Evolutionary conservation across 2,797 vertebrate genomes (phyloP).

Genomic region (Tolypeutes matacus): DNA sequence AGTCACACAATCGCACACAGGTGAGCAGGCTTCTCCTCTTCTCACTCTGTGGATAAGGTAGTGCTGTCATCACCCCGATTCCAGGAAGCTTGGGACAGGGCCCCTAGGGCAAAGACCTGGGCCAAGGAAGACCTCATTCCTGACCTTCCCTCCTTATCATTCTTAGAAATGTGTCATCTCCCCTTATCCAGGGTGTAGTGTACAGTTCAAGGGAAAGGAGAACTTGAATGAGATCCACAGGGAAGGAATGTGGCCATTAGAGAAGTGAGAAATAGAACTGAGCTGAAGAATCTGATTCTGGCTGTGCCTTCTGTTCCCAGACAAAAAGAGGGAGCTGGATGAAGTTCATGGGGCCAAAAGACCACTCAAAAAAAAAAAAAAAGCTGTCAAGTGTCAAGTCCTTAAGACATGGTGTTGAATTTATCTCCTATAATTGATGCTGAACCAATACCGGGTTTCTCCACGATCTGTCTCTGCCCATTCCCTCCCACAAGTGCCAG

Average conservation of each 20-base stretch:
- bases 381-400: background rate
- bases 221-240: constrained; percentile 67
- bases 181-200: constrained; percentile 68
- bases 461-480: background rate
- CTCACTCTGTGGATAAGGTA: too few relatives aligned
- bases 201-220: constrained; percentile 59
- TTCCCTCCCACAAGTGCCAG: background rate
- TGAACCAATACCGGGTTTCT: background rate
- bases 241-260: constrained; percentile 60
- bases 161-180: constrained; percentile 67
- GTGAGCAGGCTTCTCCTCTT: accelerated
- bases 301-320: constrained; percentile 56
- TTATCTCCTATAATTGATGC: background rate
- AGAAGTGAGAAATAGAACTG: constrained; percentile 76
- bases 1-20: background rate
- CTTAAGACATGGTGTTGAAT: accelerated
- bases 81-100: background rate
- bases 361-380: background rate
- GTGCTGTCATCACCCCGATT: background rate
- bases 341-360: background rate
- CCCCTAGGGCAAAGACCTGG: background rate
- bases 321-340: background rate
- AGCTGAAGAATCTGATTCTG: constrained; percentile 44
- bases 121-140: background rate
- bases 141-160: background rate